Base-by-base conservation (phyloP, 2,113 vertebrate genomes). In the Uria aalge region DNA sequence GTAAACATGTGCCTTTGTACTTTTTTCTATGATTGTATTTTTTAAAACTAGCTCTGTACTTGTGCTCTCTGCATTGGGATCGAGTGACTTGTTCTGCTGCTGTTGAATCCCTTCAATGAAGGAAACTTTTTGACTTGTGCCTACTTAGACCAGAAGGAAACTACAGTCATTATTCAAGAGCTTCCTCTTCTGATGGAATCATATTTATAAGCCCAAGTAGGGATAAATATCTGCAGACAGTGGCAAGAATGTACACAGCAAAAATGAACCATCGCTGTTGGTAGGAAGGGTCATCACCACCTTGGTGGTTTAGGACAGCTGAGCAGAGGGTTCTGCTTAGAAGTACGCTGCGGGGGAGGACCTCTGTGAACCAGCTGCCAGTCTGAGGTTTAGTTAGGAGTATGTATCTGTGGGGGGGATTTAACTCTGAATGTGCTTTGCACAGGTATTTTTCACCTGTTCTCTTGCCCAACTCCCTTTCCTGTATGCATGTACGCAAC, bases 401-500 rank as follows among this genome's bases (percentile, higher is more conserved):
- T 24, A 13, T 32, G 45, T 73, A 30, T 52, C 40, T 52, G 56
- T 2, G 55, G 3, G n/a, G 11, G 27, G 9, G 16, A 18, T 41
- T 68, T 55, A 63, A n/a, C 36, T 71, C 85, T 53, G 41, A 77
- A 12, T 57, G 34, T 8, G 4, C 19, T 87, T 77, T 63, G 40
- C 43, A 32, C 43, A 38, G 48, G 34, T 64, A 14, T 84, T 84
- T 89, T 82, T 87, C 38, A 53, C n/a, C 27, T 74, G 1, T 34
- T 43, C 22, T 60, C 30, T 83, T 52, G 34, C 36, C 34, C 15
- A 53, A 5, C 29, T 53, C 10, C 10, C 52, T 71, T 53, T 74
- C 15, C 30, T 3, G 1, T 14, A 15, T 68, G 43, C 12, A 30
- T 0, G 0, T 23, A 23, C 15, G 22, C 40, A 60, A 32, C 27